Evolutionary conservation across 2,797 vertebrate genomes (phyloP), one percentile per base, ranked within the genome.

Genomic region (Bovichtus variegatus): DNA sequence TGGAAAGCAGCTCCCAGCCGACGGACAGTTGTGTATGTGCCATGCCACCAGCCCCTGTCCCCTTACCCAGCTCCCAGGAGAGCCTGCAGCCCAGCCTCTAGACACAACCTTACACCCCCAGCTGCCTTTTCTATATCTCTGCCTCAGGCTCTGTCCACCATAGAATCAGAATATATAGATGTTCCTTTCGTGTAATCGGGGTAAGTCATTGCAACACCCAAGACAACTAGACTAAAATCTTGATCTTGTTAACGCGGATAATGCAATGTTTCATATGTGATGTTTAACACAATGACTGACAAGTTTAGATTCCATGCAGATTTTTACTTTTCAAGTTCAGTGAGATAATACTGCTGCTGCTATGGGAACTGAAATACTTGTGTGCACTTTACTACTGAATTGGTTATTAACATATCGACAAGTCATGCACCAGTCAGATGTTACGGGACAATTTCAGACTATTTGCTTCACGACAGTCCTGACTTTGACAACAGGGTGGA

Each of bases 1-100:
- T 75, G 54, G 76, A 36, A 57, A n/a, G 59, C 79, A 84, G 78
- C 79, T 25, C 67, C 78, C 64, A 49, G 73, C 75, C 53, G 4
- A 2, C 46, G 76, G 83, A 87, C 87, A 89, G 85, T 90, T 86
- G 81, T 81, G 49, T 51, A 31, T 78, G 74, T 75, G 74, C 86
- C 65, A 78, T 82, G 79, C 84, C 81, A 84, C 60, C 75, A 73
- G 67, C 79, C 76, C 75, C 60, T 41, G 50, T 67, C 66, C 69
- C 59, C 19, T 62, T 59, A 58, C 61, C 71, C 79, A 54, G 43
- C 69, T 91, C 90, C 88, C 87, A 27, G 34, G 90, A 90, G 91
- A 87, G 76, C 81, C 81, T 67, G 54, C 58, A 59, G 63, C 75
- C 47, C 66, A 44, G 64, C 81, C 78, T 63, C 41, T 16, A 72